Conservation (phyloP, 2,888 invertebrate species). For the Galerucella pusilla region DNA sequence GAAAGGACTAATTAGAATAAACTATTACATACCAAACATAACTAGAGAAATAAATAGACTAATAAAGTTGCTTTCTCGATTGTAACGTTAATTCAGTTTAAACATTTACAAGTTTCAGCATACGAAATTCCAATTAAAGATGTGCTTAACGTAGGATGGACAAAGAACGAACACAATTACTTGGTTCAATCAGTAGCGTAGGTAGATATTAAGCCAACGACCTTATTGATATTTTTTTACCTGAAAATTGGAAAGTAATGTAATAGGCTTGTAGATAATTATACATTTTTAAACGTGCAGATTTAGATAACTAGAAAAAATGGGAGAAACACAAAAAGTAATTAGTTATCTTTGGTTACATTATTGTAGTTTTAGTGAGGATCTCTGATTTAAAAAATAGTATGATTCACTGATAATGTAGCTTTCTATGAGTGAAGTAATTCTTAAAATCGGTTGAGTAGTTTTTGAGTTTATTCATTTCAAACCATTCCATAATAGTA, state of each 20-base stretch:
- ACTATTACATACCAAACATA: conserved; percentile 7
- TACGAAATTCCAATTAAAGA: conserved; percentile 16
- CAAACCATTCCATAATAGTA: too few species aligned
- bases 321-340: too few species aligned
- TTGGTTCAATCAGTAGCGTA: not conserved
- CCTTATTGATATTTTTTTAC: not conserved
- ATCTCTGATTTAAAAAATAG: too few species aligned
- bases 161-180: conserved; percentile 6
- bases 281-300: too few species aligned
- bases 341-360: too few species aligned
- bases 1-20: not conserved
- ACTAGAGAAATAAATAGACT: conserved; percentile 1
- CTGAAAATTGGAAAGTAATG: not conserved
- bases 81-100: conserved; percentile 1
- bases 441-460: too few species aligned
- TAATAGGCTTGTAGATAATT: not conserved
- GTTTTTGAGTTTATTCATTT: too few species aligned
- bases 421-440: too few species aligned
- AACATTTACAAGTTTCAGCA: not conserved
- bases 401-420: too few species aligned
- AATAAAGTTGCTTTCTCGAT: conserved; percentile 19
- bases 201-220: not conserved
- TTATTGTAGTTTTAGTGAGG: too few species aligned
- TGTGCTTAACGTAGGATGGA: conserved; percentile 9
- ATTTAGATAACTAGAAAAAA: too few species aligned